Evolutionary conservation across 2,888 invertebrate species (phyloP).

Genomic region (Lepetodrilus schrolli): DNA sequence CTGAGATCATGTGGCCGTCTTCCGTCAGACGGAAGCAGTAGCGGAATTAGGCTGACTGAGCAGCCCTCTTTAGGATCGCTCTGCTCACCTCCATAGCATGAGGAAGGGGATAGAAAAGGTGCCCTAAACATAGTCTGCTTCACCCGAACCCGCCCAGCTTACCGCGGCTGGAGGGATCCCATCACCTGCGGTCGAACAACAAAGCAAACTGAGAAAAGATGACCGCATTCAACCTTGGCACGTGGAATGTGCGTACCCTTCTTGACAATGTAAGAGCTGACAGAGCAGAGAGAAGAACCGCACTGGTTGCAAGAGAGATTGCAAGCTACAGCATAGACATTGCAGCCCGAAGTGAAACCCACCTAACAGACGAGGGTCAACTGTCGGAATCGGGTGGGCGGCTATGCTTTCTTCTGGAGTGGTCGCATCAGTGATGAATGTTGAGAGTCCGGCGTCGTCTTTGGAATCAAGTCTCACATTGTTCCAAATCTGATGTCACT

Average conservation of each 20-base stretch:
- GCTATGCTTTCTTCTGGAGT: not conserved
- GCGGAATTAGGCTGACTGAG: not conserved
- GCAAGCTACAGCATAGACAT: not conserved
- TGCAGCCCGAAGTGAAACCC: no score
- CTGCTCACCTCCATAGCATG: not conserved
- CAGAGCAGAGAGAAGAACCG: not conserved
- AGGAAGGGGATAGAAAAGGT: not conserved
- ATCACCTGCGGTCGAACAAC: not conserved
- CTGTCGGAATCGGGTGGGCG: not conserved
- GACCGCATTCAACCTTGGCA: not conserved
- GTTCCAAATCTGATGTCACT: no score
- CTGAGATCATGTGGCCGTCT: not conserved
- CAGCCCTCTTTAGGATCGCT: not conserved
- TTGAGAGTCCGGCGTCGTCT: no score
- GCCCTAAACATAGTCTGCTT: not conserved
- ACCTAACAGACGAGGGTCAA: not conserved
- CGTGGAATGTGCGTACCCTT: not conserved
- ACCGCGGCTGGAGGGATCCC: not conserved
- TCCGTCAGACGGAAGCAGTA: not conserved
- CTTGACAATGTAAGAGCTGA: not conserved
- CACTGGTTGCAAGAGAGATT: not conserved
- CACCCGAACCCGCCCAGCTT: not conserved
- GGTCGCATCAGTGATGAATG: not conserved
- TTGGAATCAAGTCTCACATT: no score
- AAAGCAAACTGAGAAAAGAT: not conserved